phyloP scores from a whole-genome alignment of 92 coral and sea anemone genomes.

The Micromussa lordhowensis region DNA sequence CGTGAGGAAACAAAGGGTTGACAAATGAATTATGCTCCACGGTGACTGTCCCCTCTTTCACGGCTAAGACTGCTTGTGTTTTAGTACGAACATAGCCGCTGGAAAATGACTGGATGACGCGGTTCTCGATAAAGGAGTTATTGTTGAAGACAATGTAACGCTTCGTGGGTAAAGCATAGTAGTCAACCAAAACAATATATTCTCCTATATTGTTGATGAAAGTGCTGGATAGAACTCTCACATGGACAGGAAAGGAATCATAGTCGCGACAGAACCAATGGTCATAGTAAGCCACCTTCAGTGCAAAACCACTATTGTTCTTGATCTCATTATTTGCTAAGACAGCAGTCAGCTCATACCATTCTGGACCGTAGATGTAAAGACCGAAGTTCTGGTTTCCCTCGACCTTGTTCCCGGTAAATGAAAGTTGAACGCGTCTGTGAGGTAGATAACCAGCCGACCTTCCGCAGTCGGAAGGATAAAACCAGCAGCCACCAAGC shows the following conservation, averaged over 20 bases:
- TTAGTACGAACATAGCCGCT: conserved; percentile 1
- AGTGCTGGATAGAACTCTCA: neutral
- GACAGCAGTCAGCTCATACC: conserved; percentile 14
- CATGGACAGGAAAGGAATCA: neutral
- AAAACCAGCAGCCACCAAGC: conserved; percentile 8
- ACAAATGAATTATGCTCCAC: conserved; percentile 35
- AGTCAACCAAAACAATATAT: conserved; percentile 5
- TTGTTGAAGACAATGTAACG: conserved; percentile 7
- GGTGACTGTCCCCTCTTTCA: conserved; percentile 19
- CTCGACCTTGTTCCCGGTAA: conserved; percentile 17
- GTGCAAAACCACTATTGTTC: conserved; percentile 18
- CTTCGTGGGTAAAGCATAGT: neutral
- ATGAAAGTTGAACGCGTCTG: conserved; percentile 19
- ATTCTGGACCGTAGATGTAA: conserved; percentile 10
- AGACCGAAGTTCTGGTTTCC: conserved; percentile 31
- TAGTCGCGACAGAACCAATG: neutral
- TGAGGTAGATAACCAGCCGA: too few relatives aligned
- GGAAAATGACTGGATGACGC: neutral
- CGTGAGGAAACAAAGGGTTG: conserved; percentile 53
- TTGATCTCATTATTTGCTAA: neutral
- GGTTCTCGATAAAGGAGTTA: conserved; percentile 31
- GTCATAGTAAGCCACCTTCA: neutral
- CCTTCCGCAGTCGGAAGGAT: neutral
- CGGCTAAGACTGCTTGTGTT: conserved; percentile 30
- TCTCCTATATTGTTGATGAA: conserved; percentile 37